A percentile compares a stretch with the other conserved stretches of the same genome.
These are phyloP conservation scores for Pollenia griseotomentosa DNA, from an alignment of 2,888 invertebrate genomes.

Conservation along the genomic window DNA sequence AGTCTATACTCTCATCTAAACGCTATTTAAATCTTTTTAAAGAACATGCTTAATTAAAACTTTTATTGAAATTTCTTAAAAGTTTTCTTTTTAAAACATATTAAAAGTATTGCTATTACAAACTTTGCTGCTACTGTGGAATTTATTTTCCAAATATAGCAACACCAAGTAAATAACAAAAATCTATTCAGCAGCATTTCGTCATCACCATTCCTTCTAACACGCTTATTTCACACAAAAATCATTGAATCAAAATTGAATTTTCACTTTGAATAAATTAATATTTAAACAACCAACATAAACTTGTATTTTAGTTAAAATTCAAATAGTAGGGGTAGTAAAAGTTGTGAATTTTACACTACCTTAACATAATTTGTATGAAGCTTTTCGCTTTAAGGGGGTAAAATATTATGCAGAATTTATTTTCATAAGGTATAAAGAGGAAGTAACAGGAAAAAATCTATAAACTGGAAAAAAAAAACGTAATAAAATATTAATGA, in stretches of 20 bases:
- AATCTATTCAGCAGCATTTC: background rate
- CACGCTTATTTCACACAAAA: slow-evolving; percentile 56
- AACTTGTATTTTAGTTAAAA: slow-evolving; percentile 28
- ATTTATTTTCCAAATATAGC: background rate
- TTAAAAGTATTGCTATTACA: too few relatives aligned
- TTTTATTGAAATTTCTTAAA: slow-evolving; percentile 3
- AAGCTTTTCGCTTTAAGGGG: background rate
- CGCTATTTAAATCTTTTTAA: background rate
- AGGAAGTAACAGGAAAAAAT: background rate
- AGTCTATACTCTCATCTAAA: too few relatives aligned
- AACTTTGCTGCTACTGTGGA: too few relatives aligned
- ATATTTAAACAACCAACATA: slow-evolving; percentile 63
- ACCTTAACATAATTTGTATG: slow-evolving; percentile 33
- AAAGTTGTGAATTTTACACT: slow-evolving; percentile 37
- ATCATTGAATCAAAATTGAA: slow-evolving; percentile 72
- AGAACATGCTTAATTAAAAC: slow-evolving; percentile 35
- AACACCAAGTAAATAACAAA: background rate
- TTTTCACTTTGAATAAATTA: slow-evolving; percentile 72
- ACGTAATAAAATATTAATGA: slow-evolving; percentile 81
- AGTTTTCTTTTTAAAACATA: background rate
- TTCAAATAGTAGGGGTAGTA: background rate
- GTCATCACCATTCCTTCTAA: slow-evolving; percentile 8
- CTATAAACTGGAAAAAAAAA: slow-evolving; percentile 7
- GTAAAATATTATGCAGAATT: slow-evolving; percentile 40
- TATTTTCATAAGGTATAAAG: slow-evolving; percentile 45